A percentile compares a stretch with the other conserved stretches of the same genome.
Evolutionary conservation across 1,140 invertebrate genomes (phyloP).

Genomic region (Vanessa tameamea): DNA sequence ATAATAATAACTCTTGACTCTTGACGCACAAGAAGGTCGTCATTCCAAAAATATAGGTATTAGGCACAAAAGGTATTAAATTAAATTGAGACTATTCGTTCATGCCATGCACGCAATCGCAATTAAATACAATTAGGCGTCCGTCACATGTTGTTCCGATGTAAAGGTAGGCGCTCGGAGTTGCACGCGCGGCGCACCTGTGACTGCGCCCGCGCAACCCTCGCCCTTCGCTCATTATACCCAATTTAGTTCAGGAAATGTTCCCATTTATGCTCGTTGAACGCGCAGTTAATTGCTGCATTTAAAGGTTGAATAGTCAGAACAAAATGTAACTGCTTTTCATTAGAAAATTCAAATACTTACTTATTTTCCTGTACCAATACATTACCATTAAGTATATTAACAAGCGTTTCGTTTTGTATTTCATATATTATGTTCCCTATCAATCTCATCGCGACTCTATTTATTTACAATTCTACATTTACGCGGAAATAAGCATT

Average conservation of each 20-base stretch:
- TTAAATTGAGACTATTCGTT: background rate
- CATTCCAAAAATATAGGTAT: background rate
- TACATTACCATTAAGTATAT: no score
- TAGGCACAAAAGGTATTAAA: constrained; percentile 1
- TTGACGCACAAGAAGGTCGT: no score
- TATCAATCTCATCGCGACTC: background rate
- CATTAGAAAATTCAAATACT: constrained; percentile 24
- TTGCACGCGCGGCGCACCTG: constrained; percentile 71
- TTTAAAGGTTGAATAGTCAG: constrained; percentile 53
- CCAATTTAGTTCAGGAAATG: constrained; percentile 71
- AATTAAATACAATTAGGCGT: constrained; percentile 57
- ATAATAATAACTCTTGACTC: no score
- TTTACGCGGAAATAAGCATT: constrained; percentile 71
- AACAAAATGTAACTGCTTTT: constrained; percentile 40
- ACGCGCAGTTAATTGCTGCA: constrained; percentile 60
- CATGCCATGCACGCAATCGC: constrained; percentile 39
- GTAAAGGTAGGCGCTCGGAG: constrained; percentile 25
- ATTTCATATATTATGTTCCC: constrained; percentile 1
- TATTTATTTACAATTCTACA: constrained; percentile 15
- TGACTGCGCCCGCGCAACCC: constrained; percentile 54
- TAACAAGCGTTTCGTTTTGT: no score
- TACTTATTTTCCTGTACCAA: background rate
- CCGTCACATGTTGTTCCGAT: constrained; percentile 44
- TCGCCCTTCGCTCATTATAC: constrained; percentile 65
- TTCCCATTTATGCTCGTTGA: constrained; percentile 68